Base-by-base conservation (phyloP, 2,113 vertebrate genomes). In the Talpa occidentalis region DNA sequence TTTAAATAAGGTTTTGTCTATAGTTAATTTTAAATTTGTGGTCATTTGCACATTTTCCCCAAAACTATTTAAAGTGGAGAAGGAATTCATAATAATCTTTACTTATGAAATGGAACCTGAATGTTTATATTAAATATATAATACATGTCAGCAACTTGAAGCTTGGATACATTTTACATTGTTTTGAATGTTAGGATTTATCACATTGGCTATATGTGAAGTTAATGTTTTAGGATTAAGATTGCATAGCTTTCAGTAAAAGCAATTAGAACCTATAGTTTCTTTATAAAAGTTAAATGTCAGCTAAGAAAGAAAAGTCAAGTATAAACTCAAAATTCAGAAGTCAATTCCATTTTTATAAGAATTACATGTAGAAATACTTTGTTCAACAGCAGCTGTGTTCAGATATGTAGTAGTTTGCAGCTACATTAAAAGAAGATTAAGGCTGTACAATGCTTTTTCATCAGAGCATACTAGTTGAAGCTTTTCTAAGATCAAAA, bases 221-320 rank as follows among this genome's bases (percentile, higher is more conserved):
- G 80, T 93, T 81, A 15, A 82, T 92, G 62, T 42, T 40, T 90
- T 89, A 64, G 54, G 47, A 96, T 54, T 83, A 92, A 90, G 32
- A 89, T 4, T n/a, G 8, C 7, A 70, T 67, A 80, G 10, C 24
- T 90, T 93, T 88, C 42, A 88, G 49, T n/a, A 96, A 95, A 91
- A 49, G 78, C n/a, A 47, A 9, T 66, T 49, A 74, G 70, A 93
- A 92, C 59, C 16, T 54, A 66, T 26, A 76, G 62, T 88, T 88
- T 92, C 28, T 80, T 95, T 76, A 93, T 86, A 49, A 64, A 91
- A 96, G 37, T 80, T 90, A 95, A 96, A 74, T 78, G 56, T 54
- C 14, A 93, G 73, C 30, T 83, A 90, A 72, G 52, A 47, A 77
- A 44, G 24, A 72, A 80, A 91, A 83, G 22, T 21, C 30, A 92